Evolutionary conservation across 2,113 vertebrate species (phyloP).

Genomic region (Apodemus sylvaticus): DNA sequence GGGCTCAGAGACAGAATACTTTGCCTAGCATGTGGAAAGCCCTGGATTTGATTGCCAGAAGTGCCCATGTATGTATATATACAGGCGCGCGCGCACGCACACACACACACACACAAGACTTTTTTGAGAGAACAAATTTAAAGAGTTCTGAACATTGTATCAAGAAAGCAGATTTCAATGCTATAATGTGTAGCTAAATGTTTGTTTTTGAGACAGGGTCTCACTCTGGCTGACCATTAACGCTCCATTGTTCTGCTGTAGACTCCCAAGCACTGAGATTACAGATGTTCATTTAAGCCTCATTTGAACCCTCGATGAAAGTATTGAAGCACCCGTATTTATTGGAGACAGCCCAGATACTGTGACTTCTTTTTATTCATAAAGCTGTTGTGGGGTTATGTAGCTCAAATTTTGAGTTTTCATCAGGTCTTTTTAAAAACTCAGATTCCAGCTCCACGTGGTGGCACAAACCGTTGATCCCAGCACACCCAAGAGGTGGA

Average conservation of each 20-base stretch:
- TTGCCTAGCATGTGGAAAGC: background rate
- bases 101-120: too few species aligned
- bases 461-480: background rate
- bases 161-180: background rate
- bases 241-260: too few species aligned
- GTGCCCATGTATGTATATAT: background rate
- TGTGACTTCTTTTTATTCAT: background rate
- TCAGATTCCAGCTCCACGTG: background rate
- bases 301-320: background rate
- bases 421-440: background rate
- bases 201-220: background rate
- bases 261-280: background rate
- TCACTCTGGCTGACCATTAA: background rate
- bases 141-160: background rate
- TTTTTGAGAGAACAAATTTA: background rate
- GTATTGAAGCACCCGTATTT: background rate
- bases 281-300: background rate
- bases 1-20: background rate
- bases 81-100: background rate
- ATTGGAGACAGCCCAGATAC: background rate
- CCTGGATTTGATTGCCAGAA: background rate
- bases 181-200: background rate
- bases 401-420: slow-evolving; percentile 9
- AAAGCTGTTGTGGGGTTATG: background rate
- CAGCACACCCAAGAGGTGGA: background rate